Conservation (phyloP, 2,888 invertebrate genomes). For the Spialia ferax region DNA sequence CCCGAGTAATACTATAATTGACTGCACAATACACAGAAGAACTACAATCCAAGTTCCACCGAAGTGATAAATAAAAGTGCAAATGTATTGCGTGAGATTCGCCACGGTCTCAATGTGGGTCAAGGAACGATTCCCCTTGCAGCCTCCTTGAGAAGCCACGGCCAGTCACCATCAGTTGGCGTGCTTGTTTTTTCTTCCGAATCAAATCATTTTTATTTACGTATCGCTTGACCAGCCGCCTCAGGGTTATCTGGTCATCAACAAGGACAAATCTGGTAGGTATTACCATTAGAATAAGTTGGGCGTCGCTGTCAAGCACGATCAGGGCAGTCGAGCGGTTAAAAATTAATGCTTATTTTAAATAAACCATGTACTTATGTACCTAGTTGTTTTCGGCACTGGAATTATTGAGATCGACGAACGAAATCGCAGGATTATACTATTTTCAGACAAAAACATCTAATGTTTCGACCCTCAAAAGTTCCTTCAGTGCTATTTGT, state of each 20-base stretch:
- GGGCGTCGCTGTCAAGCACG: conserved; percentile 13
- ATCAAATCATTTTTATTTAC: conserved; percentile 85
- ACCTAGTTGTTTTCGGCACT: too few species aligned
- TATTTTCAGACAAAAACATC: too few species aligned
- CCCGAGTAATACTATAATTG: background rate
- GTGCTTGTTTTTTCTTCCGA: conserved; percentile 73
- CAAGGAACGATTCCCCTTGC: conserved; percentile 83
- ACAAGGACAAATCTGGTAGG: conserved; percentile 72
- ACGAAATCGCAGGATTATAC: too few species aligned
- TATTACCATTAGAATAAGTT: conserved; percentile 53
- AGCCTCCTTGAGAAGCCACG: conserved; percentile 78
- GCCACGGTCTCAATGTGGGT: conserved; percentile 70
- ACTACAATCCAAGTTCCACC: conserved; percentile 1
- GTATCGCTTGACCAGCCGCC: conserved; percentile 70
- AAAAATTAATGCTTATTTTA: background rate
- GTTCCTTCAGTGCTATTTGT: too few species aligned
- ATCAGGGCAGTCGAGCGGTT: conserved; percentile 1
- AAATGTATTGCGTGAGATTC: conserved; percentile 52
- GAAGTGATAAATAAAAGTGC: conserved; percentile 54
- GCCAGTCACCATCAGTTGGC: conserved; percentile 76
- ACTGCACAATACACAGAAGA: too few species aligned
- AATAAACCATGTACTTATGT: background rate
- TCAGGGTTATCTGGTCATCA: conserved; percentile 75
- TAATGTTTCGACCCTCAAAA: too few species aligned
- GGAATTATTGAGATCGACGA: too few species aligned